Evolutionary conservation across 1,140 invertebrate species (phyloP).

Genomic region (Drosophila carrolli): DNA sequence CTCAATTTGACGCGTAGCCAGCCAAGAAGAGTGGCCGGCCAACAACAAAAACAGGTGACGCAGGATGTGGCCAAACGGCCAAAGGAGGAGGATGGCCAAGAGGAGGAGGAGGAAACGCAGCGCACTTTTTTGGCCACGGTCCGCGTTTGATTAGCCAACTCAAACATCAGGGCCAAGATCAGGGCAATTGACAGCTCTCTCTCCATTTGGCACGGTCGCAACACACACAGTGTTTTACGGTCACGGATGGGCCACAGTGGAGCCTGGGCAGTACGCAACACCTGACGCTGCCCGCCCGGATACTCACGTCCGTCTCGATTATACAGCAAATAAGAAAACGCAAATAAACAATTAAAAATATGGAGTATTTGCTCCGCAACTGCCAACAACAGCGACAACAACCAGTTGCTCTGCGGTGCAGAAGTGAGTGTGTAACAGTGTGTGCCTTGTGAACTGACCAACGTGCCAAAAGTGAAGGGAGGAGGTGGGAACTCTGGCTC

Average conservation of each 20-base stretch:
- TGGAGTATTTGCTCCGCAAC: conserved; percentile 48
- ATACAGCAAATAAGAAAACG: conserved; percentile 73
- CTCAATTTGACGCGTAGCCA: conserved; percentile 81
- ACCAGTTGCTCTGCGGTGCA: conserved; percentile 49
- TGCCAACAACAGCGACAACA: conserved; percentile 56
- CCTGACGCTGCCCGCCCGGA: conserved; percentile 30
- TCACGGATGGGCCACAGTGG: conserved; percentile 34
- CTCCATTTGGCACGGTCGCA: conserved; percentile 21
- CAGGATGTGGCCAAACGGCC: conserved; percentile 61
- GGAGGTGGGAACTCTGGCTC: conserved; percentile 47
- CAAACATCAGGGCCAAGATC: conserved; percentile 81
- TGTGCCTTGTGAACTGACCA: conserved; percentile 63
- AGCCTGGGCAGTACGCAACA: conserved; percentile 41
- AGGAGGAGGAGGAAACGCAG: conserved; percentile 44
- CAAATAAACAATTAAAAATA: conserved; percentile 58
- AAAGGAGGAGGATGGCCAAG: conserved; percentile 10
- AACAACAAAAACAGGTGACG: conserved; percentile 66
- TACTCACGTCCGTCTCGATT: conserved; percentile 79
- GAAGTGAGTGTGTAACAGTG: conserved; percentile 34
- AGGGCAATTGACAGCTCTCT: conserved; percentile 63
- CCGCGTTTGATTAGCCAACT: conserved; percentile 81
- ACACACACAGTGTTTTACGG: not conserved
- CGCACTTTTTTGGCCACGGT: conserved; percentile 65
- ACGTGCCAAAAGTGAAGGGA: conserved; percentile 61
- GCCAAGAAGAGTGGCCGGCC: conserved; percentile 83